Evolutionary conservation across 2,888 invertebrate genomes (phyloP), one percentile per base, ranked within the genome.

Genomic region (Falcaria lacertinaria): DNA sequence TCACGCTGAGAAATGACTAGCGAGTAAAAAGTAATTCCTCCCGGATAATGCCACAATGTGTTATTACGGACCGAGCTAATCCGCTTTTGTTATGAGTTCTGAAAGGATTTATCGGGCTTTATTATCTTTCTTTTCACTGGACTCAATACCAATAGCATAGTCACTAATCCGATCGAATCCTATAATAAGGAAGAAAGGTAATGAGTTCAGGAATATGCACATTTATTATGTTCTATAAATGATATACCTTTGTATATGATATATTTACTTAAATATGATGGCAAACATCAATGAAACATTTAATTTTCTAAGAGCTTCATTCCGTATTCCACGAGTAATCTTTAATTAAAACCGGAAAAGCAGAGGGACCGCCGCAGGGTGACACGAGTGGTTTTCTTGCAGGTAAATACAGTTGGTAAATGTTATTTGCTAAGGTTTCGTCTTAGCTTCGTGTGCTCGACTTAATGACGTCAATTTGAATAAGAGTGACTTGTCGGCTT

Each of bases 391-490:
- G 35, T 37, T 45, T 42, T 41, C 39, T 11, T 15, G 37, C 43
- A 52, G 40, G 52, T 48, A 52, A 49, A 55, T 45, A 43, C 49
- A 41, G n/a, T 34, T 35, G 25, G 28, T 39, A 39, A 33, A 45
- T 47, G 41, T 50, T 54, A 65, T 74, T 66, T 66, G 60, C 50
- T 44, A 57, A 61, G 54, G 60, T 59, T 54, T 57, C 62, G 50
- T 60, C 62, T 68, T 56, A 59, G 51, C 49, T 46, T 47, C 57
- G 63, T 69, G 67, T 60, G 53, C 67, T 62, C 57, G 64, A 64
- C 64, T 74, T 81, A 81, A 81, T 79, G 69, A 69, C 70, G 64
- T 72, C 74, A 77, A 80, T 83, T 84, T 80, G 74, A 78, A 80
- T 78, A 71, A 68, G 67, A 64, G 66, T 64, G 64, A 61, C 69